Percentiles rank a stretch among this genome's conserved stretches.
Evolutionary conservation across 1,140 invertebrate genomes (phyloP).

Genomic region (Vanessa atalanta): DNA sequence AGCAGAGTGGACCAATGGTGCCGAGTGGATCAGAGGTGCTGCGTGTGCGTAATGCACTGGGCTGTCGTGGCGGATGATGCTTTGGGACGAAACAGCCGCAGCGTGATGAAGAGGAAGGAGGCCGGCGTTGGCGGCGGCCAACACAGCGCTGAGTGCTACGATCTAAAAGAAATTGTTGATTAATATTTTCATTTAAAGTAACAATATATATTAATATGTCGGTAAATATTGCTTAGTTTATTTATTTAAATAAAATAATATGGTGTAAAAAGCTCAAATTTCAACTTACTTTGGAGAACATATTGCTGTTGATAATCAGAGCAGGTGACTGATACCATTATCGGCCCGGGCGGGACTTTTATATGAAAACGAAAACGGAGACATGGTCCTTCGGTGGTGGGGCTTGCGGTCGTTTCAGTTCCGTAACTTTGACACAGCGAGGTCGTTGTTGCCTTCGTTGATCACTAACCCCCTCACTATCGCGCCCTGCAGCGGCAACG

Average conservation of each 20-base stretch:
- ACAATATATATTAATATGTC: background rate
- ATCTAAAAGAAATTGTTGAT: conserved; percentile 50
- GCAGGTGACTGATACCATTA: conserved; percentile 78
- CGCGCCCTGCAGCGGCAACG: conserved; percentile 43
- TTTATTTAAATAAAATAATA: conserved; percentile 20
- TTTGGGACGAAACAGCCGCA: conserved; percentile 75
- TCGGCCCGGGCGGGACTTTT: conserved; percentile 69
- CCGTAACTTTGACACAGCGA: conserved; percentile 79
- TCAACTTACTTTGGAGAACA: conserved; percentile 78
- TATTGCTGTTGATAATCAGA: conserved; percentile 77
- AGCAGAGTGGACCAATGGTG: conserved; percentile 60
- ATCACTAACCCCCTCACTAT: conserved; percentile 46
- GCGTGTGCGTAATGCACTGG: conserved; percentile 65
- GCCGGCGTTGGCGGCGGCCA: conserved; percentile 74
- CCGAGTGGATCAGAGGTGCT: conserved; percentile 50
- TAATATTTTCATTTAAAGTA: background rate
- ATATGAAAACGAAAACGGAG: conserved; percentile 79
- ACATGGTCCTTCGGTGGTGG: conserved; percentile 67
- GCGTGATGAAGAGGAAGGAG: conserved; percentile 64
- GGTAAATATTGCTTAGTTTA: background rate
- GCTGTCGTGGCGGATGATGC: conserved; percentile 74
- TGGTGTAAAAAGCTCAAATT: conserved; percentile 11
- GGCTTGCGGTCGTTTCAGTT: conserved; percentile 74
- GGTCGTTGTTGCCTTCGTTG: conserved; percentile 63
- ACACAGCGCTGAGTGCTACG: conserved; percentile 66